Evolutionary conservation across 1,140 invertebrate genomes (phyloP), one percentile per base, ranked within the genome.

Genomic region (Adoxophyes honmai): DNA sequence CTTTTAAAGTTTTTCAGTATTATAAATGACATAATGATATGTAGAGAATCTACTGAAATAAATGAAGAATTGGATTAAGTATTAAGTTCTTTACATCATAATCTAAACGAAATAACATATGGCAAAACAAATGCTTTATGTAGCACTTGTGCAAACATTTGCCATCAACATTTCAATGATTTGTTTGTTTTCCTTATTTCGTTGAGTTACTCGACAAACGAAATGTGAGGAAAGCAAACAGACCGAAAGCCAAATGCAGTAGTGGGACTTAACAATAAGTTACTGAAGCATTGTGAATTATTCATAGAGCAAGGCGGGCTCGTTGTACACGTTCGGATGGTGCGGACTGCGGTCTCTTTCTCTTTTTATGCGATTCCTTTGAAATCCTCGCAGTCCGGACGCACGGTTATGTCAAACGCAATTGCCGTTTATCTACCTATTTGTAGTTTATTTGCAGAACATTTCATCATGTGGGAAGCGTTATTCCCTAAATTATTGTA

Each of bases 201-300:
- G 42, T 48, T 52, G 34, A 52, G 34, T 52, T 35, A 52, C 51
- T 35, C 51, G 14, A 35, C 51, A 35, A 52, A 52, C 42, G 21
- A 48, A 48, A 48, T 11, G 42, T 48, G 42, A 48, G 42, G 42
- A 48, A 48, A 48, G 42, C 21, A 33, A 48, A 48, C 42, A 48
- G 42, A 48, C 15, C 42, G 42, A 28, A 48, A 48, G 55, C 55
- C 16, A 57, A 57, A 57, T 57, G 55, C 55, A 60, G 59, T 60
- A 64, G 39, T 57, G 36, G 36, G 52, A 53, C 44, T 60, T 42
- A 39, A 44, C 58, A 55, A 60, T 64, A 64, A 60, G 57, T 64
- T 64, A 60, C 62, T 44, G 58, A 54, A 60, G 58, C 52, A 11
- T 34, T 44, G 53, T 66, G 53, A 60, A 66, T 66, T 56, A 66